Evolutionary conservation across 2,797 vertebrate species (phyloP).

Genomic region (Pipistrellus pygmaeus): DNA sequence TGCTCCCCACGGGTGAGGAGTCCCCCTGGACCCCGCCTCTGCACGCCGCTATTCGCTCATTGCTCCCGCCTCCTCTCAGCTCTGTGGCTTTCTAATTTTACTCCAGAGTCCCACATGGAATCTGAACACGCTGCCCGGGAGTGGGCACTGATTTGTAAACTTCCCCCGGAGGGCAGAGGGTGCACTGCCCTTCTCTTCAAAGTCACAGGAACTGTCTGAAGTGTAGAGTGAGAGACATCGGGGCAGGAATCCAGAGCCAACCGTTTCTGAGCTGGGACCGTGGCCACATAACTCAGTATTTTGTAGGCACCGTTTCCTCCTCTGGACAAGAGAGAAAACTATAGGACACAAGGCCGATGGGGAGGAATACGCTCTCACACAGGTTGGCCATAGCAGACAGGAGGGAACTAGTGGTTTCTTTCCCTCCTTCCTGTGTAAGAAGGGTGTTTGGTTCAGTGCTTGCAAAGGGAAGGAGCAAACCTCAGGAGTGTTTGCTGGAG

Average conservation of each 20-base stretch:
- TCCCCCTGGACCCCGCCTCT: background rate
- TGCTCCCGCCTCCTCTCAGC: background rate
- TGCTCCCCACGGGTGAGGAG: background rate
- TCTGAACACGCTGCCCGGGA: background rate
- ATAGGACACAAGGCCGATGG: background rate
- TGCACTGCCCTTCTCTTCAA: background rate
- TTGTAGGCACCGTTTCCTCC: background rate
- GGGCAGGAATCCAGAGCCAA: background rate
- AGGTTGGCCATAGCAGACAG: background rate
- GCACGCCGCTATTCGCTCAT: background rate
- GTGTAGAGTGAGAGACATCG: background rate
- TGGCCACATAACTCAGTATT: background rate
- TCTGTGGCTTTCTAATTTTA: background rate
- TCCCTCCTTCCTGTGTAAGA: background rate
- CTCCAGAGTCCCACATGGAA: background rate
- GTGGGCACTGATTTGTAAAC: background rate
- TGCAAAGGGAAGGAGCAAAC: background rate
- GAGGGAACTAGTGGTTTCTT: background rate
- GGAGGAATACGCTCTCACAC: background rate
- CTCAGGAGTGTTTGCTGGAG: background rate
- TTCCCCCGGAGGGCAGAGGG: background rate
- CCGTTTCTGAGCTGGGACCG: background rate
- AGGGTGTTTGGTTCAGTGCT: background rate
- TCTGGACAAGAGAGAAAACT: background rate
- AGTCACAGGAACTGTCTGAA: background rate